Evolutionary conservation across 2,888 invertebrate species (phyloP), one percentile per base, ranked within the genome.

Genomic region (Trissolcus japonicus): DNA sequence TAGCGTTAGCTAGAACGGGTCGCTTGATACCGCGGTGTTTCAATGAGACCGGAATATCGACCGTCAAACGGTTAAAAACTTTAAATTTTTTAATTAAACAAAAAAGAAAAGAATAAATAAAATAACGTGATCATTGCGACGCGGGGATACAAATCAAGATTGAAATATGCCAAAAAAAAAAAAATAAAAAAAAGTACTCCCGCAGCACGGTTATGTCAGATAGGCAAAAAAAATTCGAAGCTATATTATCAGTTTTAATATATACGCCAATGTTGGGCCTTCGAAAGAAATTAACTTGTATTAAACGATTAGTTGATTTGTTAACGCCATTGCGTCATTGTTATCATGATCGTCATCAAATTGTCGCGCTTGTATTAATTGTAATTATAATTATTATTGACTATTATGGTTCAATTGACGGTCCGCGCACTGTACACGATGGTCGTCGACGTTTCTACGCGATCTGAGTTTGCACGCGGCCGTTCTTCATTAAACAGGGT

Each of bases 401-500:
- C 78, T 72, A 81, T 81, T 79, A 81, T 79, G 71, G 79, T 80
- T 68, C 43, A 59, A 79, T 74, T 74, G 56, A 68, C 62, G 72
- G 66, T 73, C 66, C 67, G 60, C 17, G 65, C 35, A 7, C 11
- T 35, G 2, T 35, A 35, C 7, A 35, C 35, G 11, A 35, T 63
- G 72, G 68, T 56, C 19, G 62, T 71, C 63, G 62, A 61, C 66
- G 61, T 61, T 40, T 19, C 19, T 17, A 41, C 9, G 56, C 73
- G 40, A 46, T 79, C 80, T 80, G 83, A 85, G 83, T 82, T 84
- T 82, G 81, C 83, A 82, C 56, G 73, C 80, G 81, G 80, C 84
- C 84, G 83, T 84, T 87, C 86, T 86, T 82, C 86, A 88, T 87
- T 88, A 84, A 85, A 89, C 89, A 89, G 89, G 89, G 89, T 88